phyloP scores from a whole-genome alignment of 2,797 vertebrate species.

The Halcyon chelicuti region DNA sequence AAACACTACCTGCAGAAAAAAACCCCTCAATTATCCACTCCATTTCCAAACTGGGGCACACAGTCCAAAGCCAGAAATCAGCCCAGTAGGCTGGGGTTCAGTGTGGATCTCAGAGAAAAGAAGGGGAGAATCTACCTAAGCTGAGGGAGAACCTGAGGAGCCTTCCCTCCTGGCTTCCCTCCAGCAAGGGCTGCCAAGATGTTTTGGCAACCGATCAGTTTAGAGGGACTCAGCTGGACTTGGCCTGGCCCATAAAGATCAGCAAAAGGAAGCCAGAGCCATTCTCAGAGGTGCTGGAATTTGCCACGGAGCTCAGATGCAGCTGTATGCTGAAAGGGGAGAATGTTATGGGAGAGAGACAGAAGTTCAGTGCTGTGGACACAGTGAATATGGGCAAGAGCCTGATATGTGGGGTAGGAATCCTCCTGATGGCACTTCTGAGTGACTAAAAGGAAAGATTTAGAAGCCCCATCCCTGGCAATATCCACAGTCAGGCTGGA shows the following conservation, averaged over 20 bases:
- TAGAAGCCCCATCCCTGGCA: neutral
- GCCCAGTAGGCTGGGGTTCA: neutral
- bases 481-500: neutral
- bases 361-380: neutral
- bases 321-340: neutral
- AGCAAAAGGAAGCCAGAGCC: neutral
- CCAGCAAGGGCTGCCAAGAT: slow-evolving; percentile 15
- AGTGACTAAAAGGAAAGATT: neutral
- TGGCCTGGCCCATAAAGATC: slow-evolving; percentile 15
- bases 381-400: fast-evolving
- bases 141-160: neutral
- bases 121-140: neutral
- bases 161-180: neutral
- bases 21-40: neutral
- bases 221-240: slow-evolving; percentile 13
- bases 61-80: neutral
- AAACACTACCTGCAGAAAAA: neutral
- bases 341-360: neutral
- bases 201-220: neutral
- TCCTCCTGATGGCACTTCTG: neutral
- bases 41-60: neutral
- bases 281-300: neutral
- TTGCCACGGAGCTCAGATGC: neutral
- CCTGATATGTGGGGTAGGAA: fast-evolving
- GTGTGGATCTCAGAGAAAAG: neutral